Base-by-base conservation (phyloP, 2,888 invertebrate species). In the Baronia brevicornis region DNA sequence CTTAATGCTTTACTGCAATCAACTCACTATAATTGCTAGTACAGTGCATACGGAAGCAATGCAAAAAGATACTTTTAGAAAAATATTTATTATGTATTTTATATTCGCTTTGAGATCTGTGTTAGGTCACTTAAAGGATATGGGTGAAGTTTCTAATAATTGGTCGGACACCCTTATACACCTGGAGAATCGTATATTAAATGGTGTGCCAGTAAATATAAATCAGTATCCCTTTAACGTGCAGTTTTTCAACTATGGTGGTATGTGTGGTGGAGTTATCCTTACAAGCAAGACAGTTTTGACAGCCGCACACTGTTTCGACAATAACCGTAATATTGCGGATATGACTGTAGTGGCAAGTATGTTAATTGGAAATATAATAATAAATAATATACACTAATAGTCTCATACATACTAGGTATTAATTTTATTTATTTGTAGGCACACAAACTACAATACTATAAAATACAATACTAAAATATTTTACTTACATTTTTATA, bases 271-370 rank as follows among this genome's bases (percentile, higher is more conserved):
- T 3, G 64, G 60, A 1, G 41, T 40, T 1, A 60, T 64, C 10
- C 34, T 66, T 13, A 54, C 57, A 2, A 49, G 35, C 7, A 59
- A 54, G 38, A 47, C 43, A 4, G 53, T 62, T 1, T 21, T 66
- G n/a, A 62, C 64, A 2, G 63, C 61, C 2, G 64, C 60, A 0
- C 66, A 66, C 40, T 66, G 66, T 18, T 62, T 66, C 18, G 57
- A 57, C 29, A 38, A 43, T 7, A 63, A 58, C 27, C 42, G 22
- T 4, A 55, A 61, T 34, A 38, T 55, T 5, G 48, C 38, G 2
- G 57, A 60, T 26, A 64, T 66, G 60, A 41, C 41, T 29, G 41
- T 64, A 15, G 39, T 57, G 11, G 45, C 61, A 39, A 56, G 65
- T 65, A 51, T 28, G 44, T 44, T 33, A 11, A 18, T 28, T 1